phyloP scores from a whole-genome alignment of 1,140 invertebrate species.

The Pogonomyrmex barbatus region DNA sequence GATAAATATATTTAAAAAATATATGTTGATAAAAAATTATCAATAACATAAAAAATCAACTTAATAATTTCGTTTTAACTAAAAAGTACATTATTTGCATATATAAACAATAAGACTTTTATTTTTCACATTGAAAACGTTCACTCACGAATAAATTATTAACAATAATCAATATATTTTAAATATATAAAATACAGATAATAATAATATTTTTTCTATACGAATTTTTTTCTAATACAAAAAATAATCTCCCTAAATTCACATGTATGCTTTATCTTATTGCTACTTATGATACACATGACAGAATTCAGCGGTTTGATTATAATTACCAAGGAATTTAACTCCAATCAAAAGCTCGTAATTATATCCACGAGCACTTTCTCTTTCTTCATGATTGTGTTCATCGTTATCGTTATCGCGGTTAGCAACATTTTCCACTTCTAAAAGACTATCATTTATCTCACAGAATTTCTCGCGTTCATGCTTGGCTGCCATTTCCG shows the following conservation, averaged over 20 bases:
- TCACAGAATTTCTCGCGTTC: slow-evolving; percentile 51
- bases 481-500: slow-evolving; percentile 24
- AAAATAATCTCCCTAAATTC: not conserved
- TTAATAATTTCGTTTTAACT: not conserved
- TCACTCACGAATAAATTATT: not conserved
- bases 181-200: not conserved
- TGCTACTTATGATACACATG: slow-evolving; percentile 18
- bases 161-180: not conserved
- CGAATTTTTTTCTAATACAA: not conserved
- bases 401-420: slow-evolving; percentile 63
- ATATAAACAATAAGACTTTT: not conserved
- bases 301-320: slow-evolving; percentile 34
- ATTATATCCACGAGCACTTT: slow-evolving; percentile 38
- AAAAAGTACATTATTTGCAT: not conserved
- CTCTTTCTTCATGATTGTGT: not conserved
- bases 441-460: slow-evolving; percentile 13
- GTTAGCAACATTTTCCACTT: slow-evolving; percentile 25
- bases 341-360: slow-evolving; percentile 49
- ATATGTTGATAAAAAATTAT: too few species aligned
- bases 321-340: slow-evolving; percentile 45
- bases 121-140: not conserved
- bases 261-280: not conserved
- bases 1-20: too few species aligned
- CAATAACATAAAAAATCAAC: too few species aligned
- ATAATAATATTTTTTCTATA: too few species aligned